Evolutionary conservation across 2,888 invertebrate genomes (phyloP).

Genomic region (Saturnia pavonia): DNA sequence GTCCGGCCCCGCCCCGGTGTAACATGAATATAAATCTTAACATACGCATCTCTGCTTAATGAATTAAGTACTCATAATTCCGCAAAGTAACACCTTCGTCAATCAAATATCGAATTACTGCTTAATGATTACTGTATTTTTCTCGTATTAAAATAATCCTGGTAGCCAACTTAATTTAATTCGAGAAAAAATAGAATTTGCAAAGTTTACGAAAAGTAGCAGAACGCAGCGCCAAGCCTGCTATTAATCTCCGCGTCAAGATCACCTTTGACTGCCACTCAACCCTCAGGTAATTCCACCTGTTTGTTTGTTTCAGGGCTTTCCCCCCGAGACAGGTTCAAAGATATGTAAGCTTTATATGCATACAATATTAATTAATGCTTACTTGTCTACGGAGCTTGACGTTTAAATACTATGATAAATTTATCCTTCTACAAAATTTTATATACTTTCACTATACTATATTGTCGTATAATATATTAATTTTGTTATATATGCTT

Average conservation of each 20-base stretch:
- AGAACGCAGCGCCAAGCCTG: not conserved
- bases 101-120: too few relatives aligned
- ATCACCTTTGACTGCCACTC: constrained; percentile 3
- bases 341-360: not conserved
- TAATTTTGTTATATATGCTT: too few relatives aligned
- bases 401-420: not conserved
- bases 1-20: too few relatives aligned
- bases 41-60: too few relatives aligned
- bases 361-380: too few relatives aligned
- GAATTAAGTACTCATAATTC: too few relatives aligned
- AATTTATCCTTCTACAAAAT: not conserved
- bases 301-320: not conserved
- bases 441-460: not conserved
- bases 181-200: not conserved
- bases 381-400: not conserved
- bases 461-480: not conserved
- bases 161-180: not conserved
- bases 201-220: not conserved
- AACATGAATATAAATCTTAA: too few relatives aligned
- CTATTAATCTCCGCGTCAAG: not conserved
- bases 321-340: not conserved
- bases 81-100: too few relatives aligned
- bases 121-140: too few relatives aligned
- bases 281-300: not conserved
- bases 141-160: too few relatives aligned